Evolutionary conservation across 1,140 invertebrate species (phyloP), one percentile per base, ranked within the genome.

Genomic region (Sitophilus oryzae): DNA sequence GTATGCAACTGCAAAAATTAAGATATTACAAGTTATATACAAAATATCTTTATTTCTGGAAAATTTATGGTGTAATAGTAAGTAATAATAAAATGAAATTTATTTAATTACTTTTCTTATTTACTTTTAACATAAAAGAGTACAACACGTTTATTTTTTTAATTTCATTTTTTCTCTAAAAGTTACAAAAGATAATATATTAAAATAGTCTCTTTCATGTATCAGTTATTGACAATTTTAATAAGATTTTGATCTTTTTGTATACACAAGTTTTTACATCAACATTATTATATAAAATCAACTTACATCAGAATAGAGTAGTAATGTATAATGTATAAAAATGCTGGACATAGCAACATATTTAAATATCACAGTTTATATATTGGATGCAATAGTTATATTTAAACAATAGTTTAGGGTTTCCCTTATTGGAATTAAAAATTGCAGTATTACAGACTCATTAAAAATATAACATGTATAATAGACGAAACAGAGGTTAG

Each of bases 321-420:
- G 16, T 34, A n/a, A n/a, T n/a, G n/a, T n/a, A n/a, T n/a, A n/a
- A n/a, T 35, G 22, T 46, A 30, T 46, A 46, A 46, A 46, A 46
- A 30, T 35, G 20, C 20, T 46, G 47, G 34, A 23, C 47, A 40
- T 49, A 38, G 37, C 47, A 49, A 49, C 21, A 49, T 38, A 38
- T 36, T 46, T 49, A 49, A 38, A 49, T 49, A 49, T 49, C 47
- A 49, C 47, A 49, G 47, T 49, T 37, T 23, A 20, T 37, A 38
- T 49, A 38, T 37, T 49, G 47, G 34, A 38, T 49, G 34, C 36
- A 49, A 37, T 30, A 19, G 44, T 46, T 46, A 18, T 21, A n/a
- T 46, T 30, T 46, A 22, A 46, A 20, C 18, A 42, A 42, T 46
- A 16, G 15, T 35, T 46, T 30, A 30, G 10, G 19, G 14, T 46